Conservation (phyloP, 2,797 vertebrate species). For the Otus scops region DNA sequence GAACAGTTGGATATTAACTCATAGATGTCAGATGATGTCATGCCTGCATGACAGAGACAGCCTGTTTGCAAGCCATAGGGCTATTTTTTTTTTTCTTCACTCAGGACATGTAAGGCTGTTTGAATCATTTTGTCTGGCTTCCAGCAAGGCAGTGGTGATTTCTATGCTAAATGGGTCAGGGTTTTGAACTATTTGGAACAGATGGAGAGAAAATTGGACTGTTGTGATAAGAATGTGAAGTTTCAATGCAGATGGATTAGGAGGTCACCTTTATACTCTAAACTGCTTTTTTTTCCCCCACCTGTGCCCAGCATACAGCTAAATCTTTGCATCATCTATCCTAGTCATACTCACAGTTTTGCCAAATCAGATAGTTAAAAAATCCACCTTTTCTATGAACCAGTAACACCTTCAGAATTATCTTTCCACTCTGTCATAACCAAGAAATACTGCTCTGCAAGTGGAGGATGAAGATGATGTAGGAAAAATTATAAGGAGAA, state of each 20-base stretch:
- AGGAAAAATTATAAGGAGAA: background rate
- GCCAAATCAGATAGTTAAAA: background rate
- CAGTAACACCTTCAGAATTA: background rate
- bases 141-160: background rate
- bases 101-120: background rate
- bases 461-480: background rate
- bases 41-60: background rate
- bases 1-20: background rate
- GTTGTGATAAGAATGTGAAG: background rate
- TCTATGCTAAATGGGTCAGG: background rate
- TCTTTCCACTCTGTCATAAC: background rate
- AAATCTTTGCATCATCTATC: background rate
- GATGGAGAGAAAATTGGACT: background rate
- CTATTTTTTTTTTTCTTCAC: background rate
- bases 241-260: background rate
- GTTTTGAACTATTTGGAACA: constrained; percentile 11
- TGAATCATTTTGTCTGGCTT: background rate
- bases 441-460: background rate
- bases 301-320: background rate
- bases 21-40: background rate
- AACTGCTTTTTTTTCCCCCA: background rate
- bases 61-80: background rate
- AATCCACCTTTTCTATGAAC: background rate
- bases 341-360: background rate
- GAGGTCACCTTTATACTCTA: background rate